These are phyloP conservation scores for Dolichopus griseipennis DNA, from an alignment of 2,888 invertebrate species.

Conservation along the genomic window DNA sequence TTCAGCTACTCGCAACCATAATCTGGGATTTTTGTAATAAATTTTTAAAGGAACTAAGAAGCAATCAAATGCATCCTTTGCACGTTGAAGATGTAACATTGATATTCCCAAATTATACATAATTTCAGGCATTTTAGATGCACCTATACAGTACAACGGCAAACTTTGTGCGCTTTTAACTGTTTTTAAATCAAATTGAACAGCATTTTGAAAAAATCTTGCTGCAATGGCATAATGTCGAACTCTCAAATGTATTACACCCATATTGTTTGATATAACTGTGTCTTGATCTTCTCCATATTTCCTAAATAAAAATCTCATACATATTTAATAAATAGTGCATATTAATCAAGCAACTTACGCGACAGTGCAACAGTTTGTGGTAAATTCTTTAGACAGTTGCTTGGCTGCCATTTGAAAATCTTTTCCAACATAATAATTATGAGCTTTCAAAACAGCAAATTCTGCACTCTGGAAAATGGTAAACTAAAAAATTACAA, in stretches of 20 bases:
- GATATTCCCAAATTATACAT: conserved; percentile 51
- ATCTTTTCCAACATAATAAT: conserved; percentile 43
- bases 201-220: conserved; percentile 41
- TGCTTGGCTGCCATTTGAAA: conserved; percentile 45
- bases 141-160: conserved; percentile 35
- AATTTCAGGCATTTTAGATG: conserved; percentile 40
- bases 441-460: conserved; percentile 40
- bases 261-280: conserved; percentile 42
- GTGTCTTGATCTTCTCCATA: conserved; percentile 38
- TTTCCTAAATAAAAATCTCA: conserved; percentile 17
- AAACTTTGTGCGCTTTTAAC: conserved; percentile 30
- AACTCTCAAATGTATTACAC: conserved; percentile 42
- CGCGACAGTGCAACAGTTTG: conserved; percentile 26
- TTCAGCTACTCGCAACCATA: conserved; percentile 90
- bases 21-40: conserved; percentile 76
- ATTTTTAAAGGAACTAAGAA: conserved; percentile 76
- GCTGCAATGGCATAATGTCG: conserved; percentile 43
- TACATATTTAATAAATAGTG: not conserved
- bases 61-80: conserved; percentile 82
- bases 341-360: conserved; percentile 21
- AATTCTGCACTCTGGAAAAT: conserved; percentile 31
- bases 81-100: conserved; percentile 69
- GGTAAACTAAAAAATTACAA: not conserved
- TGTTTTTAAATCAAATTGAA: conserved; percentile 38
- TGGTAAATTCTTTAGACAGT: conserved; percentile 31